A percentile compares a stretch with the other conserved stretches of the same genome.
phyloP scores from a whole-genome alignment of 2,888 invertebrate genomes.

The Diogma glabrata region DNA sequence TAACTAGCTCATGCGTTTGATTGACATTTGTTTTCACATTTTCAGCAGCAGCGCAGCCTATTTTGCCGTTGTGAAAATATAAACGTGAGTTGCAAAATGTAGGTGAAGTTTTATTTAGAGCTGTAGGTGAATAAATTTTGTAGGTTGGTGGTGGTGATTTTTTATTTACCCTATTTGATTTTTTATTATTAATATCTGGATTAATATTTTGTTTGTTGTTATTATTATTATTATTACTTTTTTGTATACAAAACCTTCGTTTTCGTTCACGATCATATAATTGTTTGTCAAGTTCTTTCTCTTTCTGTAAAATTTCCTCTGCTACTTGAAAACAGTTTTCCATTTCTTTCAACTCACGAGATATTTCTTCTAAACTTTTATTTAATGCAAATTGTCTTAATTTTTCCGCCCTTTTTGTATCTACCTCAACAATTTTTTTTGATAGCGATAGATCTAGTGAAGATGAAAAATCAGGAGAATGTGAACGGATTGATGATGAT shows the following conservation, averaged over 20 bases:
- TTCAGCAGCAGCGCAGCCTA: conserved; percentile 35
- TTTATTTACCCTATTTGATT: conserved; percentile 21
- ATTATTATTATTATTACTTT: conserved; percentile 5
- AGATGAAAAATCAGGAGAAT: conserved; percentile 6
- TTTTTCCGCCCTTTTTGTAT: not conserved
- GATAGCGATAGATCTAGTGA: not conserved
- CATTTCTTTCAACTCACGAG: conserved; percentile 35
- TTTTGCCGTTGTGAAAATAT: conserved; percentile 35
- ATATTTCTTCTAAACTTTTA: conserved; percentile 35
- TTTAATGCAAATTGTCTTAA: conserved; percentile 2
- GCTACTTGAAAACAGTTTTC: conserved; percentile 35
- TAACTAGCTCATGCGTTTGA: conserved; percentile 35
- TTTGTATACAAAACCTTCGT: conserved; percentile 15
- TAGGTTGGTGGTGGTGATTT: conserved; percentile 24
- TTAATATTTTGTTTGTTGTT: not conserved
- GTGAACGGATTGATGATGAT: conserved; percentile 5
- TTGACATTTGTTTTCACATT: conserved; percentile 32
- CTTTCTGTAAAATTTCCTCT: conserved; percentile 30
- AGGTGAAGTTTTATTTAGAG: conserved; percentile 20
- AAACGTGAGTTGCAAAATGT: conserved; percentile 18
- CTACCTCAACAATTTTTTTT: not conserved
- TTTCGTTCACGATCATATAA: conserved; percentile 21
- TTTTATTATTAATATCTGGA: not conserved
- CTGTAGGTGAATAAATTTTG: conserved; percentile 31
- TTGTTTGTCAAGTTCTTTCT: conserved; percentile 29